These are phyloP conservation scores for Drosophila nr. perissopoda DNA, from an alignment of 2,888 invertebrate species.

Conservation along the genomic window DNA sequence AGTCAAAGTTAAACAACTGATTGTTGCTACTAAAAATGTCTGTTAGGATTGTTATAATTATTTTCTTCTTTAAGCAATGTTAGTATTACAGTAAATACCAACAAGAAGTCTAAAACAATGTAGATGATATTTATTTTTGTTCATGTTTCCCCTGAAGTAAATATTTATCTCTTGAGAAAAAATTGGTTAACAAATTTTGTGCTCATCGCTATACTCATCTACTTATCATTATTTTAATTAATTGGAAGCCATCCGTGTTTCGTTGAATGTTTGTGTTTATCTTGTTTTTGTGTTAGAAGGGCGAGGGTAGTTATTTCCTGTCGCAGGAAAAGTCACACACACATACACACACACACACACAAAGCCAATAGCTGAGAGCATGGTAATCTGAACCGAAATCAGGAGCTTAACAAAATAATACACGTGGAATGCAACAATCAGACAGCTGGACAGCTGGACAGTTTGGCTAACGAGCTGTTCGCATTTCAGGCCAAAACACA, in stretches of 20 bases:
- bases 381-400: constrained; percentile 20
- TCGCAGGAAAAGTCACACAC: background rate
- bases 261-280: constrained; percentile 14
- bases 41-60: background rate
- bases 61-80: background rate
- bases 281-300: constrained; percentile 6
- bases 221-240: constrained; percentile 24
- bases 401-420: constrained; percentile 30
- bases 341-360: background rate
- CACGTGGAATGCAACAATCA: constrained; percentile 32
- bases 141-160: background rate
- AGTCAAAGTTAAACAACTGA: background rate
- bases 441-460: constrained; percentile 27
- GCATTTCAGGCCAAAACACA: constrained; percentile 42
- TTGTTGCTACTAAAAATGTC: background rate
- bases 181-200: constrained; percentile 10
- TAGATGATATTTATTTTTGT: background rate
- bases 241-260: constrained; percentile 9
- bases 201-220: background rate
- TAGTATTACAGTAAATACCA: background rate
- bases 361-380: constrained; percentile 6
- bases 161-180: background rate
- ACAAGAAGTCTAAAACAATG: background rate
- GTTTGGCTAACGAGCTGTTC: constrained; percentile 58
- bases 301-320: constrained; percentile 4